Evolutionary conservation across 2,113 vertebrate species (phyloP).

Genomic region (Etheostoma cragini): DNA sequence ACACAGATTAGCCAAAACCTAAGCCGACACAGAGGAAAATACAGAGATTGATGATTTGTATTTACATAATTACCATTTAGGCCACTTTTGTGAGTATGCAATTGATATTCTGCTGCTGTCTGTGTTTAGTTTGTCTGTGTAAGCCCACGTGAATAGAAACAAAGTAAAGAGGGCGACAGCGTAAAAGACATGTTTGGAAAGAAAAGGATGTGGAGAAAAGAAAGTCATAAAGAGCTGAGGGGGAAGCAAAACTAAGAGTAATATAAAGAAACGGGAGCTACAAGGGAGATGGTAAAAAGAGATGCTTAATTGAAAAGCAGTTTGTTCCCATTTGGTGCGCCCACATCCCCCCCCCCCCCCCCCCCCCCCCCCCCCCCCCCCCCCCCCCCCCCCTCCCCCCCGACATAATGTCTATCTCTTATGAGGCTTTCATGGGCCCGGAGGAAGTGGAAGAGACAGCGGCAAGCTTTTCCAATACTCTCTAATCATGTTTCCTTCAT

Average conservation of each 20-base stretch:
- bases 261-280: slow-evolving; percentile 49
- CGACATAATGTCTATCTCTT: slow-evolving; percentile 54
- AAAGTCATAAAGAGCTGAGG: slow-evolving; percentile 7
- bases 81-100: slow-evolving; percentile 35
- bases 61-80: slow-evolving; percentile 68
- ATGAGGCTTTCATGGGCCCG: slow-evolving; percentile 43
- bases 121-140: slow-evolving; percentile 17
- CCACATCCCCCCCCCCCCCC: slow-evolving; percentile 20
- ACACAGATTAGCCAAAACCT: slow-evolving; percentile 44
- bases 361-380: background rate
- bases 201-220: slow-evolving; percentile 6
- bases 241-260: slow-evolving; percentile 14
- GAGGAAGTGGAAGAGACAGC: slow-evolving; percentile 34
- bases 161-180: slow-evolving; percentile 25
- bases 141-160: slow-evolving; percentile 29
- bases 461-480: slow-evolving; percentile 31
- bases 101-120: slow-evolving; percentile 58
- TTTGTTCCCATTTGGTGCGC: slow-evolving; percentile 58
- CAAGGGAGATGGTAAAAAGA: slow-evolving; percentile 39
- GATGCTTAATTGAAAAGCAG: slow-evolving; percentile 59
- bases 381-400: background rate
- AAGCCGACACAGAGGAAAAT: slow-evolving; percentile 35
- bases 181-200: slow-evolving; percentile 42
- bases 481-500: slow-evolving; percentile 63
- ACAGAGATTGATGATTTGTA: slow-evolving; percentile 61